Percentiles rank a stretch among this genome's conserved stretches.
Conservation (phyloP, 2,797 vertebrate genomes). For the Smutsia temminckii region DNA sequence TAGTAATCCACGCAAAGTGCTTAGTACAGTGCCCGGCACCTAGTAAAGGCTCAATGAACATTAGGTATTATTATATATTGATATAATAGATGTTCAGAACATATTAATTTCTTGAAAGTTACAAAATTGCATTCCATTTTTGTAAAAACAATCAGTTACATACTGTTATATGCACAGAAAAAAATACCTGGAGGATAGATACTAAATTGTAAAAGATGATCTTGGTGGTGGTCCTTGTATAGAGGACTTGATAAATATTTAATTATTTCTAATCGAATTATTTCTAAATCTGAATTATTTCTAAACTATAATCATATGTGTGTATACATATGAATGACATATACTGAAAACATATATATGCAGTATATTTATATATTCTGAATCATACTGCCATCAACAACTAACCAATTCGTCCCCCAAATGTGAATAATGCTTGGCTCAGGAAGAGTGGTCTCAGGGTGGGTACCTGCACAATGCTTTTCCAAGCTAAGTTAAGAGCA, state of each 20-base stretch:
- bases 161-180: neutral
- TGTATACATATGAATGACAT: neutral
- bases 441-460: neutral
- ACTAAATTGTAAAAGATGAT: neutral
- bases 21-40: slow-evolving; percentile 2
- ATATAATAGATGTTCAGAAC: neutral
- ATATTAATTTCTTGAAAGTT: neutral
- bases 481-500: neutral
- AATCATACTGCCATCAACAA: neutral
- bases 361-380: neutral
- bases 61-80: neutral
- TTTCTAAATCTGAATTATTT: neutral
- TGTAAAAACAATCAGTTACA: neutral
- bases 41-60: neutral
- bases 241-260: neutral
- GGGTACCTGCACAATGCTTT: neutral
- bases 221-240: neutral
- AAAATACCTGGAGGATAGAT: neutral
- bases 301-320: neutral
- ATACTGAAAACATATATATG: neutral
- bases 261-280: neutral
- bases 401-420: neutral
- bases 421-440: neutral
- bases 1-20: neutral
- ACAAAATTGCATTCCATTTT: slow-evolving; percentile 3